Percentiles rank a stretch among this genome's conserved stretches.
phyloP scores from a whole-genome alignment of 1,140 invertebrate genomes.

The Helicoverpa armigera region DNA sequence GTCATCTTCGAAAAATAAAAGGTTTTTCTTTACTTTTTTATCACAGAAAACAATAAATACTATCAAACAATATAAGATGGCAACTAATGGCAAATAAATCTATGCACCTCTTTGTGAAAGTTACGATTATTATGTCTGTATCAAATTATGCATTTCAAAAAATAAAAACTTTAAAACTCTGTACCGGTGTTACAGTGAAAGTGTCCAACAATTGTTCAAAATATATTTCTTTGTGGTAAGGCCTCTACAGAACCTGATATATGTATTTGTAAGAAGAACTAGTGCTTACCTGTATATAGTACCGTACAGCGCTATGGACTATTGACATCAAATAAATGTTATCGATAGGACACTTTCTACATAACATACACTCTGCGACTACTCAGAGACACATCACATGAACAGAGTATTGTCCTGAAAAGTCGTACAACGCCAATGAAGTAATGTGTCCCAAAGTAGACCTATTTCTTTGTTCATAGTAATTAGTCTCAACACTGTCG shows the following conservation, averaged over 20 bases:
- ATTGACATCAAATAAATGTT: neutral
- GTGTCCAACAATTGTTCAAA: constrained; percentile 16
- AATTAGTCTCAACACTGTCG: constrained; percentile 9
- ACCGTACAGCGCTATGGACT: neutral
- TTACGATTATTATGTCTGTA: constrained; percentile 52
- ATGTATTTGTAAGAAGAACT: neutral
- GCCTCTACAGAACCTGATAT: constrained; percentile 15
- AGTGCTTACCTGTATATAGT: neutral
- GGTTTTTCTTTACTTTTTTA: constrained; percentile 67
- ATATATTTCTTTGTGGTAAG: constrained; percentile 8
- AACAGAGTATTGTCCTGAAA: neutral
- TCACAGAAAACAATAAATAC: constrained; percentile 84
- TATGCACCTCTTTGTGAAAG: constrained; percentile 71
- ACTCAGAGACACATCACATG: neutral
- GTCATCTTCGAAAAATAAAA: constrained; percentile 48
- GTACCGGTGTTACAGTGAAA: constrained; percentile 19
- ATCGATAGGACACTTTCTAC: constrained; percentile 23
- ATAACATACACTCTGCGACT: neutral
- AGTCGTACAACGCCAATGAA: neutral
- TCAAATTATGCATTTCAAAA: constrained; percentile 42
- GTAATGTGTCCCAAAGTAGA: constrained; percentile 1
- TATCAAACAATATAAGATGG: constrained; percentile 76
- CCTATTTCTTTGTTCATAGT: constrained; percentile 2
- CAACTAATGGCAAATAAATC: constrained; percentile 65
- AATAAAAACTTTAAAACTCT: constrained; percentile 25